A percentile compares a stretch with the other conserved stretches of the same genome.
phyloP scores from a whole-genome alignment of 2,113 vertebrate species.

The Jacana jacana region DNA sequence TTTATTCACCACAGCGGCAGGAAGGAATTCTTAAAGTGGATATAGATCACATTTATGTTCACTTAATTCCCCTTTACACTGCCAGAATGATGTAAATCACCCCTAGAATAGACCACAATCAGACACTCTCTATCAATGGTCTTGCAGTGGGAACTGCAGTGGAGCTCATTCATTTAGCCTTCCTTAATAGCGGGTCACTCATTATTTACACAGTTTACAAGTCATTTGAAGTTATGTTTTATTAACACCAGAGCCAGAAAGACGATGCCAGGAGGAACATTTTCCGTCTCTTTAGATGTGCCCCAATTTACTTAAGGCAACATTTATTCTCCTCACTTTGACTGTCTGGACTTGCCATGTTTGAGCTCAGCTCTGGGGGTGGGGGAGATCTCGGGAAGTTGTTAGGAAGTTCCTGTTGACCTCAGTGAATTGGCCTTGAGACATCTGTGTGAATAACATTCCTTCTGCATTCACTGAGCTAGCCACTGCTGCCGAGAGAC shows the following conservation, averaged over 20 bases:
- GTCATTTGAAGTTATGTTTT: background rate
- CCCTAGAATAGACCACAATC: background rate
- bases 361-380: background rate
- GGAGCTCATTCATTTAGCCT: background rate
- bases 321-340: background rate
- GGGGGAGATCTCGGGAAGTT: background rate
- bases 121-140: background rate
- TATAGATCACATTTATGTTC: slow-evolving; percentile 62
- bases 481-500: background rate
- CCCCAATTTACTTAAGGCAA: background rate
- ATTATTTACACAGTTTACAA: slow-evolving; percentile 38
- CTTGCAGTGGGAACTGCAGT: background rate
- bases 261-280: background rate
- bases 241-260: background rate
- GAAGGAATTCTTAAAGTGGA: slow-evolving; percentile 26
- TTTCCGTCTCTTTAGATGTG: background rate
- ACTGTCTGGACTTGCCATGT: background rate
- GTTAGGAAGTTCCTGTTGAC: background rate
- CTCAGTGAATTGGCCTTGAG: background rate
- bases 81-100: slow-evolving; percentile 47
- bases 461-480: background rate
- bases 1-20: slow-evolving; percentile 35
- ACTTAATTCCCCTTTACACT: slow-evolving; percentile 18
- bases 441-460: background rate
- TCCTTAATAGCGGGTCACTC: slow-evolving; percentile 13